Evolutionary conservation across 1,140 invertebrate species (phyloP).

Genomic region (Drosophila bocqueti): DNA sequence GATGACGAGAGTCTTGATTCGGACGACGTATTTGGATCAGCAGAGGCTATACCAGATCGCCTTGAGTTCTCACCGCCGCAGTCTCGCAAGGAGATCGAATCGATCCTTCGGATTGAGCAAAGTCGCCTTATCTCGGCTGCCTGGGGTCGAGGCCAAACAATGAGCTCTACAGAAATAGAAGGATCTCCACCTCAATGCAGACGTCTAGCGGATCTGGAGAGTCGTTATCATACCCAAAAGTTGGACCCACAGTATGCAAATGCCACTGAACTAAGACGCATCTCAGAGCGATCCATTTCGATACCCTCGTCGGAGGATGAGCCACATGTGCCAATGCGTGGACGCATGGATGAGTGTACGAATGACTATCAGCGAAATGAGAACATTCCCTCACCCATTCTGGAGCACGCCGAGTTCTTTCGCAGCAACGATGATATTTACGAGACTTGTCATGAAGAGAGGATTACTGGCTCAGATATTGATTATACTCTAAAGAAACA

Average conservation of each 20-base stretch:
- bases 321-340: slow-evolving; percentile 83
- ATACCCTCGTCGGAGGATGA: slow-evolving; percentile 90
- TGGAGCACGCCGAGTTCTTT: slow-evolving; percentile 87
- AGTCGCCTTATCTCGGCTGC: slow-evolving; percentile 88
- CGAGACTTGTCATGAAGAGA: slow-evolving; percentile 82
- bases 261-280: slow-evolving; percentile 88
- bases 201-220: slow-evolving; percentile 87
- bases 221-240: slow-evolving; percentile 87
- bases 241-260: slow-evolving; percentile 87
- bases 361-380: slow-evolving; percentile 88
- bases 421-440: slow-evolving; percentile 87
- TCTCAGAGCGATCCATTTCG: slow-evolving; percentile 89
- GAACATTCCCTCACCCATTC: slow-evolving; percentile 87
- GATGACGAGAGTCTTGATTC: slow-evolving; percentile 90
- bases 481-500: slow-evolving; percentile 83
- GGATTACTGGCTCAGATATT: slow-evolving; percentile 75
- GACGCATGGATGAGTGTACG: slow-evolving; percentile 84
- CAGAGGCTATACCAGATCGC: slow-evolving; percentile 88
- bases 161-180: slow-evolving; percentile 90
- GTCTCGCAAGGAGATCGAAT: slow-evolving; percentile 89
- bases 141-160: slow-evolving; percentile 89
- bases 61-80: slow-evolving; percentile 90
- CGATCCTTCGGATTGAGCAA: slow-evolving; percentile 89
- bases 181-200: slow-evolving; percentile 89
- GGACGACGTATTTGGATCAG: slow-evolving; percentile 90